phyloP scores from a whole-genome alignment of 2,888 invertebrate genomes.

The Rapana venosa region DNA sequence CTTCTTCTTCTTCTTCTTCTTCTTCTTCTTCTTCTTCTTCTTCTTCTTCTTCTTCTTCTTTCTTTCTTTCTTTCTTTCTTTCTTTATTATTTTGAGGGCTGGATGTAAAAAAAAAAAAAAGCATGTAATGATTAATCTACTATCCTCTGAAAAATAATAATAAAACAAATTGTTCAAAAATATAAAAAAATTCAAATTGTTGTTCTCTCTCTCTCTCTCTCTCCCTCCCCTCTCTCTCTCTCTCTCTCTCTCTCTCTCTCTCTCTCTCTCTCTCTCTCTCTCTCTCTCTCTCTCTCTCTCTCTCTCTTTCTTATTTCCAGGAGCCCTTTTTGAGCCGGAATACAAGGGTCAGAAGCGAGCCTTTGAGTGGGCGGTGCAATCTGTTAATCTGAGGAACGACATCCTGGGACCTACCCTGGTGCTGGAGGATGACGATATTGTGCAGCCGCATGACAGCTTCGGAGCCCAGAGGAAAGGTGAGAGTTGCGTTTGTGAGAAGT shows the following conservation, averaged over 20 bases:
- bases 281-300: constrained; percentile 27
- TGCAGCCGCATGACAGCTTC: constrained; percentile 94
- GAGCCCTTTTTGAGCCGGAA: constrained; percentile 93
- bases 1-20: neutral
- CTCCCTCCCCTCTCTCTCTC: neutral
- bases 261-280: neutral
- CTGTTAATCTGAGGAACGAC: constrained; percentile 91
- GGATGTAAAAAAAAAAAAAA: no score
- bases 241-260: neutral
- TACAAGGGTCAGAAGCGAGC: constrained; percentile 92
- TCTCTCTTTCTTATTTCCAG: constrained; percentile 75
- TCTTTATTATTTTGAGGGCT: no score
- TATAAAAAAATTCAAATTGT: neutral
- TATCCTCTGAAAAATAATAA: no score
- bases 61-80: neutral
- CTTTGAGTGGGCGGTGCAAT: constrained; percentile 94
- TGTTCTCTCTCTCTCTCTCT: neutral
- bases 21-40: neutral
- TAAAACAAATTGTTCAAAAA: no score
- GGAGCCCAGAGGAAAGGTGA: constrained; percentile 94
- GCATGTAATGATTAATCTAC: no score
- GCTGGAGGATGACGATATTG: constrained; percentile 91
- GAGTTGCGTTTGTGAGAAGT: neutral
- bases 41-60: neutral
- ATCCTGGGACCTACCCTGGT: constrained; percentile 92